Conservation (phyloP, 1,140 invertebrate species). For the Trachelipus rathkii region DNA sequence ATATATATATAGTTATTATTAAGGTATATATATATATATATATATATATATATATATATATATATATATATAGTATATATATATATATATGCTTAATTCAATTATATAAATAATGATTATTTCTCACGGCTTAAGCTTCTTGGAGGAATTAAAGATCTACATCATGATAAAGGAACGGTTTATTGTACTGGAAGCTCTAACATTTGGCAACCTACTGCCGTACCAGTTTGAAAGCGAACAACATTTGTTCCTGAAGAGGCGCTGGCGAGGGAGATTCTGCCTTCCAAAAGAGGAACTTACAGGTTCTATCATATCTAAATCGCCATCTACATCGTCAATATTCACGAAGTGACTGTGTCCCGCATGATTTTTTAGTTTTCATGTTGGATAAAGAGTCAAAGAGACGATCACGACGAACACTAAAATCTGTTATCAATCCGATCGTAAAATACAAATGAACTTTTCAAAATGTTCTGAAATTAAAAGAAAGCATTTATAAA, state of each 20-base stretch:
- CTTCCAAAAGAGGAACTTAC: background rate
- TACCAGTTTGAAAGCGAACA: background rate
- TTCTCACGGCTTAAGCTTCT: background rate
- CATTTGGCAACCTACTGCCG: background rate
- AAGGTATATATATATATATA: too few relatives aligned
- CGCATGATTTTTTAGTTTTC: background rate
- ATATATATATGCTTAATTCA: too few relatives aligned
- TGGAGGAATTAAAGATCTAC: background rate
- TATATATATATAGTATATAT: too few relatives aligned
- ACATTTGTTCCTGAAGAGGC: background rate
- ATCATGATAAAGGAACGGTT: background rate
- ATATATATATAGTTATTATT: too few relatives aligned
- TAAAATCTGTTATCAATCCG: slow-evolving; percentile 63
- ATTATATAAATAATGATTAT: slow-evolving; percentile 6
- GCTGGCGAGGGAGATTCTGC: background rate
- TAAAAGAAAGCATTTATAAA: background rate
- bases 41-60: too few relatives aligned
- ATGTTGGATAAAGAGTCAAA: slow-evolving; percentile 54
- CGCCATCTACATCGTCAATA: background rate
- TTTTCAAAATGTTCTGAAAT: slow-evolving; percentile 70
- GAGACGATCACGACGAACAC: slow-evolving; percentile 64
- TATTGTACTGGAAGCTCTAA: background rate
- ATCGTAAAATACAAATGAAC: slow-evolving; percentile 71
- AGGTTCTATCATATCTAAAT: background rate
- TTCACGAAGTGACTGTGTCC: background rate